Base-by-base conservation (phyloP, 2,888 invertebrate genomes). In the Nudaria mundana region DNA sequence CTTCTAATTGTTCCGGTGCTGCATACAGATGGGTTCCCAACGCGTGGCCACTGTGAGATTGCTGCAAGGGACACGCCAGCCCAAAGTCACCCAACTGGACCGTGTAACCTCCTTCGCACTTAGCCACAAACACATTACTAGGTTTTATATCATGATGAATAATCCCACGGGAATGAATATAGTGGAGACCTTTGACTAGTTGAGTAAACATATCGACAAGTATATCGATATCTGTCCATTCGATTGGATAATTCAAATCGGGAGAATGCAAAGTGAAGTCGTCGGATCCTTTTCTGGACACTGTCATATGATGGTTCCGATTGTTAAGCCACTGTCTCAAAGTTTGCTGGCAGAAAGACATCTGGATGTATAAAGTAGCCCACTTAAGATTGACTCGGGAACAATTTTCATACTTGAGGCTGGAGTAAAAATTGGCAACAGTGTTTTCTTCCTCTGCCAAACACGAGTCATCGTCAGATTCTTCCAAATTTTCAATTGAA, bases 121-220 rank as follows among this genome's bases (percentile, higher is more conserved):
- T 77, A 13, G 91, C 93, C 60, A 94, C 91, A 66, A 94, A 94
- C 58, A 94, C 92, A 63, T 95, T 95, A 63, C 93, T 93, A 0
- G 94, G 94, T 89, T 94, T 95, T 25, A 95, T 91, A 63, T 96
- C 96, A 66, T 96, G 95, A 72, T 96, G 96, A 14, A 96, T 94
- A 24, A 96, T 91, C 3, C 91, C 91, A 33, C 91, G 90, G 0
- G 92, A 92, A 76, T 96, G 96, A 40, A 96, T 95, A 60, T 95
- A 95, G 53, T 94, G 90, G 11, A 96, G 77, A 0, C 95, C 96
- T 47, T 81, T 87, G 2, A 95, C 89, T 40, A 95, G 81, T 73
- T 96, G 94, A 5, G 90, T 90, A 37, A 95, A 91, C 73, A 96
- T 93, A 36, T 91, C 89, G 13, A 90, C 80, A 1, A 92, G 68